These are phyloP conservation scores for Varecia variegata DNA, from an alignment of 2,797 vertebrate genomes.

Conservation along the genomic window DNA sequence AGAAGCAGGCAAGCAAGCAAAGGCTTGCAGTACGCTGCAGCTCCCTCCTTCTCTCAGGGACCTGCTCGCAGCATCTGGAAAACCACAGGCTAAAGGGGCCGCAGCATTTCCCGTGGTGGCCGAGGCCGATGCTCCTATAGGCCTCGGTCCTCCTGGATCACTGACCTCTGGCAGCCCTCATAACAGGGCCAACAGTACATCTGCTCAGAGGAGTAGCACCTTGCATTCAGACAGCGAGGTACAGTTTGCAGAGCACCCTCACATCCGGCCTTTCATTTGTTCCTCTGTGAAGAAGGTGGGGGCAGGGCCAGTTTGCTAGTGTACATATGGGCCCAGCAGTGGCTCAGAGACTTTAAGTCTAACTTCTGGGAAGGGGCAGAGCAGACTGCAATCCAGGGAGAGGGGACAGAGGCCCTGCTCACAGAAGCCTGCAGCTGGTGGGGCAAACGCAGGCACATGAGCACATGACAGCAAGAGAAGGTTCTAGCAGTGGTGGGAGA, in stretches of 20 bases:
- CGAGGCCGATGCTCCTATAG: not conserved
- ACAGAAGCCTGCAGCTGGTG: not conserved
- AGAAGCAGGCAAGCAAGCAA: not conserved
- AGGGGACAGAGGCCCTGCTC: not conserved
- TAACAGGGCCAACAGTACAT: not conserved
- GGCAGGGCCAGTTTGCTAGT: not conserved
- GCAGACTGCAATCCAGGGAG: not conserved
- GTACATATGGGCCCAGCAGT: not conserved
- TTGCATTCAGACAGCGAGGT: not conserved
- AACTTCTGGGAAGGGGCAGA: not conserved
- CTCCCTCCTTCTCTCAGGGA: not conserved
- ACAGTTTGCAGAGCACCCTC: not conserved
- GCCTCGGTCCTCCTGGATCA: not conserved
- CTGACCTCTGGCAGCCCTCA: not conserved
- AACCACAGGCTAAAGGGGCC: not conserved
- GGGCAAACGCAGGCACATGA: not conserved
- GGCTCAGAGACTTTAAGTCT: not conserved
- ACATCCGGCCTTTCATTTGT: not conserved
- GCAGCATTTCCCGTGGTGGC: conserved; percentile 12
- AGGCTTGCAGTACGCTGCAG: not conserved
- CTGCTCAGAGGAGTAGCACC: not conserved
- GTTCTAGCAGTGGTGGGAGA: not conserved
- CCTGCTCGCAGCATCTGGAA: conserved; percentile 7
- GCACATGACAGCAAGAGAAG: not conserved
- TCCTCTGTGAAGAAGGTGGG: not conserved